Evolutionary conservation across 2,113 vertebrate genomes (phyloP), one percentile per base, ranked within the genome.

Genomic region (Lasiurus borealis): DNA sequence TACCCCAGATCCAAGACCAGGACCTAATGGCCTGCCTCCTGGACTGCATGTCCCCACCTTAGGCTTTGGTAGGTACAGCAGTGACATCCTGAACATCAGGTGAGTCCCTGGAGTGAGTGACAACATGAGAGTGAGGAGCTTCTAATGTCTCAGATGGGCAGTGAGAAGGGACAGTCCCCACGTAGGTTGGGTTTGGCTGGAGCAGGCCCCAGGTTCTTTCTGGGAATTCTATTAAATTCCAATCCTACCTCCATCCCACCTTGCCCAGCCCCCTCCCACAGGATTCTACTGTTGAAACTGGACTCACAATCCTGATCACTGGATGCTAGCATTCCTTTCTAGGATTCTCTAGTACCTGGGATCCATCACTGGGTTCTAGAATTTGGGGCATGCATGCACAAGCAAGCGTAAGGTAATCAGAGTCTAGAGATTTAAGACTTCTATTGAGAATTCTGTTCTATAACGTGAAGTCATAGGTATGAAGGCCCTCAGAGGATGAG

Each of bases 371-470:
- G 69, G 69, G 36, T 73, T 81, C 52, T 68, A 86, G 75, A 85
- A 94, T 73, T 90, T 81, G 75, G 46, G 40, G 64, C 82, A 52
- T 86, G 73, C n/a, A 29, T 18, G 81, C 75, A 96, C 75, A 94
- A 83, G 11, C 87, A 84, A 93, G 34, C 31, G 48, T 27, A 91
- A 86, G 40, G 31, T 50, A 68, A 69, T 66, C 9, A 23, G 66
- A 69, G 3, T 44, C 36, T 75, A 73, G 40, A 27, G 52, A 80
- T 48, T 84, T 59, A 72, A 52, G 75, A 64, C 36, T 81, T 90
- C 27, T n/a, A 10, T 44, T 83, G 95, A 94, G 48, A 93, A 92
- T 81, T 96, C 40, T 88, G 36, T 81, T 82, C 48, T 95, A 54
- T 31, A 85, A 52, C 2, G 81, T 72, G 46, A 85, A 66, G 29